These are phyloP conservation scores for Ammodytes marinus DNA, from an alignment of 2,113 vertebrate species.

Conservation along the genomic window DNA sequence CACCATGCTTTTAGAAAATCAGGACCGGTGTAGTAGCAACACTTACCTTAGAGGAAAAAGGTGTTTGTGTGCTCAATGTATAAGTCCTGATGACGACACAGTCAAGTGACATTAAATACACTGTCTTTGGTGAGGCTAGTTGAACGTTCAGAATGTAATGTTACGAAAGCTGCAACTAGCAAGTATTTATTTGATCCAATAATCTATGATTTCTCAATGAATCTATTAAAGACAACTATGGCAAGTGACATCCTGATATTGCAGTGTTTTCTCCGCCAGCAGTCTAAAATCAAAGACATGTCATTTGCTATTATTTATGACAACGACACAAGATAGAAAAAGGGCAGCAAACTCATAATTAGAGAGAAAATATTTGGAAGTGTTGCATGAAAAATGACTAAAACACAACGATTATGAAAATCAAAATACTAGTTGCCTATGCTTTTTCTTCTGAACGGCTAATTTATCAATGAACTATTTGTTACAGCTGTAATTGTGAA, in stretches of 20 bases:
- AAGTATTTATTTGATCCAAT: no score
- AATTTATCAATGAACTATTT: not conserved
- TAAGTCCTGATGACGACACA: no score
- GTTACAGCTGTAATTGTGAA: not conserved
- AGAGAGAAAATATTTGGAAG: not conserved
- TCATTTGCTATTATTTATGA: not conserved
- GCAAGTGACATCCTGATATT: not conserved
- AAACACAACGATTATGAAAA: not conserved
- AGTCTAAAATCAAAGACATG: not conserved
- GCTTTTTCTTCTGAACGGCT: not conserved
- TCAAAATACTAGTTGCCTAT: not conserved
- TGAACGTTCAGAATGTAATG: not conserved
- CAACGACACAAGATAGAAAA: not conserved
- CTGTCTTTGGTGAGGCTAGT: not conserved
- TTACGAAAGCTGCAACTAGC: no score
- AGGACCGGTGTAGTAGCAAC: not conserved
- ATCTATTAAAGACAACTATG: no score
- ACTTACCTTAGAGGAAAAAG: not conserved
- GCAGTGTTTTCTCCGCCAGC: not conserved
- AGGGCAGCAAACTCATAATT: not conserved
- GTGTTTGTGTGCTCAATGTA: not conserved
- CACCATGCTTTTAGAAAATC: slow-evolving; percentile 10
- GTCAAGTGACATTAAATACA: not conserved
- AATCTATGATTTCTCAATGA: no score
- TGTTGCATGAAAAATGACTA: not conserved